These are phyloP conservation scores for Apodemus agrarius DNA, from an alignment of 2,797 vertebrate genomes.

Conservation along the genomic window DNA sequence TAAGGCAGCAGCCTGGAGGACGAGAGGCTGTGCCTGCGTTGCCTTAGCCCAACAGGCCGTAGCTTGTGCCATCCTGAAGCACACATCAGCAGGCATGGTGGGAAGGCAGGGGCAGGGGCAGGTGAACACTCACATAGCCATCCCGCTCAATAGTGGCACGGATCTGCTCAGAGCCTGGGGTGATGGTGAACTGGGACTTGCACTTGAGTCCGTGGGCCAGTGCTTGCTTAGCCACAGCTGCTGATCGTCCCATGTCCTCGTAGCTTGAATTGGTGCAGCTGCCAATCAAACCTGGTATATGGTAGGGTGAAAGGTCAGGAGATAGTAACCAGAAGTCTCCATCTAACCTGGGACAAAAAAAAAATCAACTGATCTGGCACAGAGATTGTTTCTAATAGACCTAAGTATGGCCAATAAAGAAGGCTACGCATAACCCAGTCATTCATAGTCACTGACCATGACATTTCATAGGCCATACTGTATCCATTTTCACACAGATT, in stretches of 20 bases:
- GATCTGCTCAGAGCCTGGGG: slow-evolving; percentile 97
- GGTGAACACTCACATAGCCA: slow-evolving; percentile 92
- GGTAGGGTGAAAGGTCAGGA: slow-evolving; percentile 31
- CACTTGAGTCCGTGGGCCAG: slow-evolving; percentile 94
- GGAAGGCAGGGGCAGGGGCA: not conserved
- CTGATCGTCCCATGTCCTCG: slow-evolving; percentile 97
- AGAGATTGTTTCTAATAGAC: not conserved
- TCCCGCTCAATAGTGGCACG: slow-evolving; percentile 97
- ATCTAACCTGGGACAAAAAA: not conserved
- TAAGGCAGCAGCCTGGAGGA: not conserved
- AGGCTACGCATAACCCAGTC: not conserved
- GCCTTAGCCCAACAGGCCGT: not conserved
- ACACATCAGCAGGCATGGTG: accelerated
- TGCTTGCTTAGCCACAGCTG: slow-evolving; percentile 96
- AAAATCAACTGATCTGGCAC: not conserved
- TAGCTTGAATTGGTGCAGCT: slow-evolving; percentile 99
- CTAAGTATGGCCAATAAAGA: not conserved
- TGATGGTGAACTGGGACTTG: slow-evolving; percentile 96
- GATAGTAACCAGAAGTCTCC: slow-evolving; percentile 41
- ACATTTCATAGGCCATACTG: accelerated
- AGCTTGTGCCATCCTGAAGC: not conserved
- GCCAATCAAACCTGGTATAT: slow-evolving; percentile 93
- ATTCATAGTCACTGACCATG: not conserved
- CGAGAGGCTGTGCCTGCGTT: not conserved
- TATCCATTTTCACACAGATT: accelerated